Conservation (phyloP, 2,797 vertebrate genomes). For the Myiothlypis chrysogaster region DNA sequence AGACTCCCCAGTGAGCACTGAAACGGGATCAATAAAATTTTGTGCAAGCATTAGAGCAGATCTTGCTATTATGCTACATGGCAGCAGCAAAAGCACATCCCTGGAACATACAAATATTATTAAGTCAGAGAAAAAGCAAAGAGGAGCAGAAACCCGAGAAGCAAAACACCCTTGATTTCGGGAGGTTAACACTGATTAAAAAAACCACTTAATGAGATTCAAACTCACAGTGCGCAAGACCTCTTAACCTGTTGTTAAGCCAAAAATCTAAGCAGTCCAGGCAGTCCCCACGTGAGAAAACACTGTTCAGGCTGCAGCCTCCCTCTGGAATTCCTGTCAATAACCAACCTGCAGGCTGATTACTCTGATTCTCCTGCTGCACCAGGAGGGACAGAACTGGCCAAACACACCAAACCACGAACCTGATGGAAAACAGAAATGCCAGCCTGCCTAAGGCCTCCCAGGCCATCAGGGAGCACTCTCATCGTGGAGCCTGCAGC, state of each 20-base stretch:
- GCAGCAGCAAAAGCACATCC: neutral
- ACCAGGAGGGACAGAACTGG: neutral
- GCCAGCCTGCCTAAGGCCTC: accelerated
- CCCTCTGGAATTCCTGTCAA: neutral
- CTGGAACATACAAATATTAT: neutral
- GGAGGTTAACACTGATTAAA: neutral
- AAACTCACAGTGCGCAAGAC: neutral
- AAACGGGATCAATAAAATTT: neutral
- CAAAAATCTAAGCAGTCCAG: neutral
- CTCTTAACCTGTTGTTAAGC: neutral
- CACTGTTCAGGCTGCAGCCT: neutral
- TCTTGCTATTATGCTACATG: neutral
- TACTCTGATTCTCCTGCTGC: accelerated
- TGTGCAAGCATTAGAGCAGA: neutral
- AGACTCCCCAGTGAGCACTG: neutral
- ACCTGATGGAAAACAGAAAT: neutral
- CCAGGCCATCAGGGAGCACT: neutral
- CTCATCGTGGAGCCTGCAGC: accelerated
- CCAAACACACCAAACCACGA: neutral
- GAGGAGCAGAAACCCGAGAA: neutral
- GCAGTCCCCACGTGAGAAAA: neutral
- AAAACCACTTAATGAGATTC: neutral
- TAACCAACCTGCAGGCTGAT: neutral
- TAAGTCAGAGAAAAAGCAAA: neutral
- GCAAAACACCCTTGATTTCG: neutral